phyloP scores from a whole-genome alignment of 2,113 vertebrate genomes.

The Labeo catla region DNA sequence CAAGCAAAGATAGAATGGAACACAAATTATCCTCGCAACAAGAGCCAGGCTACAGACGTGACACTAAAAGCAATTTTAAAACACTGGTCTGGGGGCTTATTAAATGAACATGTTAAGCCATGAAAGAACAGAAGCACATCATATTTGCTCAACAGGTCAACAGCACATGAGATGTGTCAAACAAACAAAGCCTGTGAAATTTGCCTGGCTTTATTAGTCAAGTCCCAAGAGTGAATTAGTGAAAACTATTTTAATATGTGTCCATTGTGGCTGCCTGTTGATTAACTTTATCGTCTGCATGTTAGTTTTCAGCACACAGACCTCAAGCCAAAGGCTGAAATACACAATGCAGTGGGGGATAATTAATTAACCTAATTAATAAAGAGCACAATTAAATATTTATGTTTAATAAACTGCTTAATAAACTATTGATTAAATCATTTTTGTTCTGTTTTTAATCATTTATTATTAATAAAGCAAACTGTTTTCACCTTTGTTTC shows the following conservation, averaged over 20 bases:
- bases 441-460: not conserved
- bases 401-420: conserved; percentile 1
- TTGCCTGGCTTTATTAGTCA: not conserved
- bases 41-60: conserved; percentile 40
- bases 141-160: conserved; percentile 13
- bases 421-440: not conserved
- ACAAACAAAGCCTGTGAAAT: not conserved
- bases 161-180: not conserved
- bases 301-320: not conserved
- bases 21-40: conserved; percentile 32
- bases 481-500: not conserved
- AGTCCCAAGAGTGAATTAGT: not conserved
- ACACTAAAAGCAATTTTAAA: conserved; percentile 11
- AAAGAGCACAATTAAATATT: not conserved
- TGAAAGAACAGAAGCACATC: not conserved
- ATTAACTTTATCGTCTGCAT: not conserved
- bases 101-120: conserved; percentile 3
- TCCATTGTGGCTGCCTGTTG: not conserved
- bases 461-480: not conserved
- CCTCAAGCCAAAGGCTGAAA: not conserved
- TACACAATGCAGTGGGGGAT: not conserved
- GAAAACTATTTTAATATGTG: not conserved
- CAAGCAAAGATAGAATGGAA: conserved; percentile 17
- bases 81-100: conserved; percentile 16
- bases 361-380: not conserved